A percentile compares a stretch with the other conserved stretches of the same genome.
Evolutionary conservation across 2,113 vertebrate species (phyloP).

Genomic region (Ifrita kowaldi): DNA sequence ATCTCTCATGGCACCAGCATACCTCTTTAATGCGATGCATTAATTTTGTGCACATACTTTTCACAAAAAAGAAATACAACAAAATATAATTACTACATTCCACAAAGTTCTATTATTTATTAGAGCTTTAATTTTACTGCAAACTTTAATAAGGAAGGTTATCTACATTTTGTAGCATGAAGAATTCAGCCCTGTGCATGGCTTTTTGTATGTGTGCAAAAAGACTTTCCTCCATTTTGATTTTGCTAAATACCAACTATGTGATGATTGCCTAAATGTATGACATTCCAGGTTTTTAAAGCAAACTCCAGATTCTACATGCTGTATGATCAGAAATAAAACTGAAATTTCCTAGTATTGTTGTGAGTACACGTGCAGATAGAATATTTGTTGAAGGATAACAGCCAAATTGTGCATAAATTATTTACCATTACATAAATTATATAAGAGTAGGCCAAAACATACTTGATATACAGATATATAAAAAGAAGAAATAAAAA

Average conservation of each 20-base stretch:
- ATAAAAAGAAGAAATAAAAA: background rate
- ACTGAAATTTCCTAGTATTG: background rate
- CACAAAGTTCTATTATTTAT: background rate
- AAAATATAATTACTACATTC: background rate
- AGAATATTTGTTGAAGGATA: background rate
- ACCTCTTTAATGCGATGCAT: background rate
- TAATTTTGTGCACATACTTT: background rate
- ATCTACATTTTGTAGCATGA: background rate
- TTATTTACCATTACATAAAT: background rate
- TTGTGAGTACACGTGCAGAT: background rate
- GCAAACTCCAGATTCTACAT: background rate
- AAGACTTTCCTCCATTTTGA: background rate
- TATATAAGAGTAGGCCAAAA: background rate
- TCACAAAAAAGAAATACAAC: background rate
- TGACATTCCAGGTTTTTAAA: background rate
- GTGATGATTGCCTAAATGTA: background rate
- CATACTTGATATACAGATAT: background rate
- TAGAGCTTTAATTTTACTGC: background rate
- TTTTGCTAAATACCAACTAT: background rate
- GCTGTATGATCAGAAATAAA: background rate
- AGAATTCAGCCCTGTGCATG: background rate
- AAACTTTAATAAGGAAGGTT: background rate
- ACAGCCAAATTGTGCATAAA: background rate
- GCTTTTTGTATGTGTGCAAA: background rate
- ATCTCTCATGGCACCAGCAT: background rate